Evolutionary conservation across 1,140 invertebrate species (phyloP), one percentile per base, ranked within the genome.

Genomic region (Diorhabda elongata): DNA sequence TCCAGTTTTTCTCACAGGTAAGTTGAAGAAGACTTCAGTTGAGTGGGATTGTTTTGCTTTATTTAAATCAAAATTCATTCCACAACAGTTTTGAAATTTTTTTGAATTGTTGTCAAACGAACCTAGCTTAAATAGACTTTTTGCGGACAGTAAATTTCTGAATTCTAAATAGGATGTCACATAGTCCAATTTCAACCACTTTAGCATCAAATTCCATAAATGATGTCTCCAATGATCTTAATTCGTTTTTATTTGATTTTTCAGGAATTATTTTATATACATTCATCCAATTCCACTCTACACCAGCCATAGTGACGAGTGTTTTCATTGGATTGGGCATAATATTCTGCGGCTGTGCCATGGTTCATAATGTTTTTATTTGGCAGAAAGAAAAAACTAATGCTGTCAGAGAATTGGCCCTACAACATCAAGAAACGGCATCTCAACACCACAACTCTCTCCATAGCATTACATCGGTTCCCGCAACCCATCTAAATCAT

Each of bases 341-440:
- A 56, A 87, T 96, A 8, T 96, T 96, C 82, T 96, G 94, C 80
- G 92, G 94, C 68, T 92, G 92, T 75, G 93, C 93, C 58, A 93
- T 96, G 88, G 93, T 96, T 5, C 95, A 97, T 82, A 96, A 96
- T 80, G 92, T 95, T 3, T 96, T 96, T 81, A 89, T 96, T 26
- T 97, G 94, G 95, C 93, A 96, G 81, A 90, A 89, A 82, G 94
- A 94, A 81, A 91, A 90, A 78, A 91, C 89, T 0, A 89, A 83
- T 78, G 84, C 80, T 66, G 85, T 76, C 42, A 81, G 79, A 72
- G 79, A 80, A 61, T 69, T 82, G 44, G 82, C 77, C 52, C 73
- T 79, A 62, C 80, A 82, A 71, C 81, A 77, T 71, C 76, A 66
- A 60, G 73, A 5, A 69, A 73, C 64, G 42, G 78, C 80, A 69